Conservation (phyloP, 37 sponge, comb jelly and placozoan species). For the Diacarnus erythraeanus region DNA sequence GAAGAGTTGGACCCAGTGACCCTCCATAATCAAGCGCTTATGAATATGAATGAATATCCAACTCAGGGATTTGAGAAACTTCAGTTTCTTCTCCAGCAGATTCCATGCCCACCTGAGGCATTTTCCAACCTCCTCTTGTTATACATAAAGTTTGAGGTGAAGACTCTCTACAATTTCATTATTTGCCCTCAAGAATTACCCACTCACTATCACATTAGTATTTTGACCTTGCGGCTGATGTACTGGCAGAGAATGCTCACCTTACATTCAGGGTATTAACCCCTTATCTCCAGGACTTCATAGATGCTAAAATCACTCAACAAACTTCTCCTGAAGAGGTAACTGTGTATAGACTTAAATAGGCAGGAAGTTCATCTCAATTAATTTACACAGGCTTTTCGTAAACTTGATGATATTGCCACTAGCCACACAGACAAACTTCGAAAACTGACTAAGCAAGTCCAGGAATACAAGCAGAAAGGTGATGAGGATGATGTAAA, state of each 20-base stretch:
- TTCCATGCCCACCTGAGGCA: conserved; percentile 92
- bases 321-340: conserved; percentile 94
- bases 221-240: conserved; percentile 98
- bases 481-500: conserved; percentile 94
- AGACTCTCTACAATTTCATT: background rate
- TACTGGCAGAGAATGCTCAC: conserved; percentile 94
- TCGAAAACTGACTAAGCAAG: conserved; percentile 89
- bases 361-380: background rate
- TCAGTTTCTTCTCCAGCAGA: conserved; percentile 97
- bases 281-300: conserved; percentile 84
- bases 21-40: conserved; percentile 96
- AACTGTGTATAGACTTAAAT: background rate
- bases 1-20: conserved; percentile 97
- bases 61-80: conserved; percentile 98
- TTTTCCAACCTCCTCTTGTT: conserved; percentile 95
- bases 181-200: no score
- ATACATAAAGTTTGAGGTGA: conserved; percentile 88
- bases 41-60: conserved; percentile 92
- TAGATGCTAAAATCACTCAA: conserved; percentile 88
- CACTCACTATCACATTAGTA: conserved; percentile 79
- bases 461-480: conserved; percentile 85
- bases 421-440: conserved; percentile 85
- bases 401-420: conserved; percentile 90
- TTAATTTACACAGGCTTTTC: conserved; percentile 68
- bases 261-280: conserved; percentile 90